Conservation (phyloP, 2,888 invertebrate genomes). For the Leptopilina drosophilae region DNA sequence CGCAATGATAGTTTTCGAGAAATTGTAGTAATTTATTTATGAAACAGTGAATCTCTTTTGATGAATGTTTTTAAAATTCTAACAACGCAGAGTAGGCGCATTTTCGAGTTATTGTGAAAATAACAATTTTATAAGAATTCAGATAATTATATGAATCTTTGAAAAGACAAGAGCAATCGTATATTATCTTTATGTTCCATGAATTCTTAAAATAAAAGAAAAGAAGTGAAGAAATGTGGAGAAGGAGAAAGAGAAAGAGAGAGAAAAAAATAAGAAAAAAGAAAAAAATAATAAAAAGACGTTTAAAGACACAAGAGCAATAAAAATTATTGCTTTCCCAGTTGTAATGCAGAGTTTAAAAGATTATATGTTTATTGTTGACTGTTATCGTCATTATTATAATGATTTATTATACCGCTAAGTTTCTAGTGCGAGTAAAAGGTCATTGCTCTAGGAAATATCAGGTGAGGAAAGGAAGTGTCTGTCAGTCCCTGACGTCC, state of each 20-base stretch:
- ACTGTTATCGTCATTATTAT: slow-evolving; percentile 35
- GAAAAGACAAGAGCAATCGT: slow-evolving; percentile 14
- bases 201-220: slow-evolving; percentile 12
- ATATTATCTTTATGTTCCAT: slow-evolving; percentile 12
- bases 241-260: too few relatives aligned
- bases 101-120: slow-evolving; percentile 3
- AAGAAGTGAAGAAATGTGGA: neutral
- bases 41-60: neutral
- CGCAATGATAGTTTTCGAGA: too few relatives aligned
- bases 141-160: slow-evolving; percentile 15
- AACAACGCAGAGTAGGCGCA: neutral
- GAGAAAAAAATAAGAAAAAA: too few relatives aligned
- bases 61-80: neutral
- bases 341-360: slow-evolving; percentile 26
- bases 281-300: neutral
- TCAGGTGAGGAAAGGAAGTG: slow-evolving; percentile 34
- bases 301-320: slow-evolving; percentile 1
- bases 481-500: slow-evolving; percentile 14
- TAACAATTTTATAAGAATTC: slow-evolving; percentile 20
- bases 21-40: too few relatives aligned
- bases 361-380: slow-evolving; percentile 26
- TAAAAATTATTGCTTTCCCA: slow-evolving; percentile 35
- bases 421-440: slow-evolving; percentile 32
- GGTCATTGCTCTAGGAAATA: slow-evolving; percentile 30
- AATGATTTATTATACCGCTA: slow-evolving; percentile 37